phyloP scores from a whole-genome alignment of 1,140 invertebrate genomes.

The Nasonia longicornis region DNA sequence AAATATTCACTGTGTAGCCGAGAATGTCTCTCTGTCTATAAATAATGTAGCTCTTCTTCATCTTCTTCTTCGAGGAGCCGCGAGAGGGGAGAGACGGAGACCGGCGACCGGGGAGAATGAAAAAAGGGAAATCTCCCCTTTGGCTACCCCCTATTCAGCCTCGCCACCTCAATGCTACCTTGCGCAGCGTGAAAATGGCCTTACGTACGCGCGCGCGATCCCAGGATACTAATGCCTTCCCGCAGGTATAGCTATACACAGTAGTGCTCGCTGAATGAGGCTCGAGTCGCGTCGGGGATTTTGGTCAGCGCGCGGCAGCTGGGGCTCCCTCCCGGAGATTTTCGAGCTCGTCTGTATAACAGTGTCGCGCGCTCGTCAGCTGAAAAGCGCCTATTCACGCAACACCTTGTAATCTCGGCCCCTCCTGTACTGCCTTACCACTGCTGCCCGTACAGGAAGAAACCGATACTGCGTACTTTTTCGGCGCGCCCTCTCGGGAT shows the following conservation, averaged over 20 bases:
- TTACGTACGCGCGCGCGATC: conserved; percentile 4
- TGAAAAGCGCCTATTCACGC: conserved; percentile 57
- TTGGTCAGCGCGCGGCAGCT: conserved; percentile 24
- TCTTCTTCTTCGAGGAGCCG: background rate
- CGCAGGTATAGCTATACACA: conserved; percentile 3
- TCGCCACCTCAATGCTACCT: conserved; percentile 3
- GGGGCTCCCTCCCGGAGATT: conserved; percentile 43
- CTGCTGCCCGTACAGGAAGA: background rate
- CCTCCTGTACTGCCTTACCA: background rate
- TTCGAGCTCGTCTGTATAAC: conserved; percentile 29
- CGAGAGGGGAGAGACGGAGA: background rate
- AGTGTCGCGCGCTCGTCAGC: background rate
- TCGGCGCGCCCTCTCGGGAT: conserved; percentile 26
- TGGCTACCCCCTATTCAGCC: background rate
- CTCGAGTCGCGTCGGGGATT: conserved; percentile 21
- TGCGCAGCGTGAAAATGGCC: conserved; percentile 35
- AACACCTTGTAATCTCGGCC: conserved; percentile 55
- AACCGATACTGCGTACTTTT: conserved; percentile 30
- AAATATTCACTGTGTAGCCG: conserved; percentile 40
- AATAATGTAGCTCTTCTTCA: conserved; percentile 12
- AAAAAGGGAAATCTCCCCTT: conserved; percentile 40
- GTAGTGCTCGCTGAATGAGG: background rate
- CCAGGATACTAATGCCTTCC: conserved; percentile 16
- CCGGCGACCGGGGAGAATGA: background rate
- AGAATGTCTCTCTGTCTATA: conserved; percentile 35